phyloP scores from a whole-genome alignment of 2,113 vertebrate genomes.

The Corythornis vintsioides region DNA sequence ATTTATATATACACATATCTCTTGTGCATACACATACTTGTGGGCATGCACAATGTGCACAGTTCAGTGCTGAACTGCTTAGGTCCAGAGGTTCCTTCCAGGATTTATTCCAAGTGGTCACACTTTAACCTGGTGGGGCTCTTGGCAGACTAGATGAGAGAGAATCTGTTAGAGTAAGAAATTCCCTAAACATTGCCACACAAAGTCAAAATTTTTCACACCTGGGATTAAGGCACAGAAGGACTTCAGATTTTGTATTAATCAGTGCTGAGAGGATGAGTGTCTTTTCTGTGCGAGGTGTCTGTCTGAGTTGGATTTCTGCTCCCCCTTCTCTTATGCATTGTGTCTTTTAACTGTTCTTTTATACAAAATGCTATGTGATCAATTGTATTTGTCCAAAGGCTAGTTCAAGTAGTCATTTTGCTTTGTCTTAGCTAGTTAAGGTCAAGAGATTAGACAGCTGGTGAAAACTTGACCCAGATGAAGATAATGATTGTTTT shows the following conservation, averaged over 20 bases:
- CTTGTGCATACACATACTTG: fast-evolving
- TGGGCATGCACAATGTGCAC: not conserved
- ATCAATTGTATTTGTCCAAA: not conserved
- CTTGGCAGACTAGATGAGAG: not conserved
- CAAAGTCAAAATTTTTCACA: not conserved
- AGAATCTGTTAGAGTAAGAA: not conserved
- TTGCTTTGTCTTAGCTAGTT: not conserved
- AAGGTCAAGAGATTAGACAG: not conserved
- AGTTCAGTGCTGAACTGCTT: not conserved
- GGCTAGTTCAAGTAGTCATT: not conserved
- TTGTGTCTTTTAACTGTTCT: not conserved
- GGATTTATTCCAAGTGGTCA: not conserved
- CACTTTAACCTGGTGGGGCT: not conserved
- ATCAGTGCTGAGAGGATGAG: not conserved
- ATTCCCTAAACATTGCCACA: not conserved
- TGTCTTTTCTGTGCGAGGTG: not conserved
- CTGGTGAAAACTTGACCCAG: not conserved
- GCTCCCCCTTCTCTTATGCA: not conserved
- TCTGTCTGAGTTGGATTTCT: not conserved
- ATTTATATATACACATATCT: not conserved
- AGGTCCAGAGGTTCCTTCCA: not conserved
- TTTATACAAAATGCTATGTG: not conserved
- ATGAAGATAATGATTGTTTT: not conserved
- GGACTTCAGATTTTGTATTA: not conserved
- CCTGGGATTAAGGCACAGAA: not conserved